These are phyloP conservation scores for Cotesia congregata DNA, from an alignment of 2,888 invertebrate species.

Conservation along the genomic window DNA sequence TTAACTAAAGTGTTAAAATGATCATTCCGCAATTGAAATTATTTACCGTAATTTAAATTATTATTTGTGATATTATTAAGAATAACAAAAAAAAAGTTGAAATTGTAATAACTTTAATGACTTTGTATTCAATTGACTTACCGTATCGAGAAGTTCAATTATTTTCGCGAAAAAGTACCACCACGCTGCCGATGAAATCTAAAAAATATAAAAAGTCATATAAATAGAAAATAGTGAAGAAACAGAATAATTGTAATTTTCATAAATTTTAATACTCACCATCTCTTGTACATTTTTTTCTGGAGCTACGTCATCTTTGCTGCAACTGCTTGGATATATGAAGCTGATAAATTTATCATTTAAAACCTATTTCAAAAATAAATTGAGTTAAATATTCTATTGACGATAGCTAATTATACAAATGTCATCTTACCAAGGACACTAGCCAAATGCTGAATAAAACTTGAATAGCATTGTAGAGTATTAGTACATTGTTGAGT, in stretches of 20 bases:
- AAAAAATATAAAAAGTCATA: slow-evolving; percentile 17
- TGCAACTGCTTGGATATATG: slow-evolving; percentile 47
- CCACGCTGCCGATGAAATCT: slow-evolving; percentile 20
- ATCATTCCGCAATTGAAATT: slow-evolving; percentile 3
- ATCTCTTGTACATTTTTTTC: not conserved
- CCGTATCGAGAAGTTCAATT: slow-evolving; percentile 75
- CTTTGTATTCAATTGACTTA: slow-evolving; percentile 58
- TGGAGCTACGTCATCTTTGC: not conserved
- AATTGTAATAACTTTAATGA: too few relatives aligned
- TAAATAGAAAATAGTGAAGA: slow-evolving; percentile 6
- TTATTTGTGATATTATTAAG: too few relatives aligned
- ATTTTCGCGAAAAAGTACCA: slow-evolving; percentile 75
- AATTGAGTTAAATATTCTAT: not conserved
- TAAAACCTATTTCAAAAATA: slow-evolving; percentile 47
- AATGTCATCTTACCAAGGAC: slow-evolving; percentile 68
- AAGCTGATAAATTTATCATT: slow-evolving; percentile 46
- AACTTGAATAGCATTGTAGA: slow-evolving; percentile 92
- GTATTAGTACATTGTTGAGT: slow-evolving; percentile 79
- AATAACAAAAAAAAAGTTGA: too few relatives aligned
- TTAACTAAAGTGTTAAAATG: not conserved
- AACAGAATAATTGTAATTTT: not conserved
- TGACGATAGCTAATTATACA: not conserved
- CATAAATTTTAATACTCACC: not conserved
- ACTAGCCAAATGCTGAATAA: slow-evolving; percentile 84
- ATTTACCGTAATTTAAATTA: too few relatives aligned